These are phyloP conservation scores for Heliothis peltigera DNA, from an alignment of 2,888 invertebrate genomes.

Conservation along the genomic window DNA sequence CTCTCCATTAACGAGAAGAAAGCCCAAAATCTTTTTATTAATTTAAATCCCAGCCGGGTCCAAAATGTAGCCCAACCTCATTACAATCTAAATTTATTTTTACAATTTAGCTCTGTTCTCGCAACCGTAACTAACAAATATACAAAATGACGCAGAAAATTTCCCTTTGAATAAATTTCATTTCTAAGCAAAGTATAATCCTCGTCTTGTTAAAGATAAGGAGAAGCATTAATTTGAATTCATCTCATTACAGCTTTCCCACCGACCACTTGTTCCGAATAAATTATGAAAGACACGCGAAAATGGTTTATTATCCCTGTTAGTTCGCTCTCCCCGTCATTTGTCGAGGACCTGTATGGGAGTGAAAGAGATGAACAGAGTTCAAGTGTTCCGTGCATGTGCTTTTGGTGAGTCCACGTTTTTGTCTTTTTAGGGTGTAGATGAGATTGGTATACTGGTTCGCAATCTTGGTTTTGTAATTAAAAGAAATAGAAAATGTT, in stretches of 20 bases:
- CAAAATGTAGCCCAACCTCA: constrained; percentile 18
- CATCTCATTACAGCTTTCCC: constrained; percentile 72
- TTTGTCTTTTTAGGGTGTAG: constrained; percentile 42
- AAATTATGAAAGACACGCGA: constrained; percentile 73
- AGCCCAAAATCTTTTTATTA: constrained; percentile 16
- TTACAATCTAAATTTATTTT: constrained; percentile 46
- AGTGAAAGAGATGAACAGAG: constrained; percentile 37
- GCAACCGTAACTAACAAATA: constrained; percentile 56
- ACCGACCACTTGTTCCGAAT: constrained; percentile 71
- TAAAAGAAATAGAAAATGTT: constrained; percentile 34
- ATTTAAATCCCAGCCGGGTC: constrained; percentile 19
- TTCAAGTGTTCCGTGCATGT: constrained; percentile 45
- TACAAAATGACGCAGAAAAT: constrained; percentile 63
- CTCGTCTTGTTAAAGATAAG: constrained; percentile 73
- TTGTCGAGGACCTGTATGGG: constrained; percentile 33
- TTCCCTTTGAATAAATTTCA: constrained; percentile 70
- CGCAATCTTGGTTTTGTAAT: constrained; percentile 30
- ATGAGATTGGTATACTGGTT: constrained; percentile 43
- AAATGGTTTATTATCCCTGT: constrained; percentile 71
- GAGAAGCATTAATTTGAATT: constrained; percentile 74
- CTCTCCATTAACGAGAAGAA: constrained; percentile 3
- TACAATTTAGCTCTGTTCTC: constrained; percentile 35
- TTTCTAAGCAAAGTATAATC: constrained; percentile 74
- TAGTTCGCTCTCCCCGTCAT: constrained; percentile 43
- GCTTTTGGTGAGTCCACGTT: constrained; percentile 37